These are phyloP conservation scores for Dusona sp. DNA, from an alignment of 2,888 invertebrate genomes.

Conservation along the genomic window DNA sequence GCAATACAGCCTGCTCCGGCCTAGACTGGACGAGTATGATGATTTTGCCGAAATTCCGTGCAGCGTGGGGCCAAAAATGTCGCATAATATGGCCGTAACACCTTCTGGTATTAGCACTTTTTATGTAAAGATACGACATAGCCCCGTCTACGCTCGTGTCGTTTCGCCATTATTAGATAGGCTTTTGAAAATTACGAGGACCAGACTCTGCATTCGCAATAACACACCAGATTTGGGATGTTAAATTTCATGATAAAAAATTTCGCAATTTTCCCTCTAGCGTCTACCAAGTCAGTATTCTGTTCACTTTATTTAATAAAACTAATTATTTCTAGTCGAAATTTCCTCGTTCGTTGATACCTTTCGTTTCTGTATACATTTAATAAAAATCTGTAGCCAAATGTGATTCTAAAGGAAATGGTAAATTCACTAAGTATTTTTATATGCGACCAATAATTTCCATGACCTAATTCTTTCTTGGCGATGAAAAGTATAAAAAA, in stretches of 20 bases:
- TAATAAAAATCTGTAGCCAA: neutral
- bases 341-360: neutral
- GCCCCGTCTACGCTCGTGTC: conserved; percentile 27
- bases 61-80: conserved; percentile 77
- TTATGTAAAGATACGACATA: conserved; percentile 77
- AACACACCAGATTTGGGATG: conserved; percentile 30
- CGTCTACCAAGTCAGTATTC: neutral
- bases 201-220: conserved; percentile 38
- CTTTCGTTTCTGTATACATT: too few species aligned
- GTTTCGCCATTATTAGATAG: conserved; percentile 77
- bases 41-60: conserved; percentile 73
- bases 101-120: conserved; percentile 82
- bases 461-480: too few species aligned
- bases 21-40: conserved; percentile 43
- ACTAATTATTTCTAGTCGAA: neutral
- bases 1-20: neutral
- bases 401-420: neutral
- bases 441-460: neutral
- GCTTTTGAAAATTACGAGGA: conserved; percentile 79
- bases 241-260: conserved; percentile 4
- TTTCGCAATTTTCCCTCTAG: neutral
- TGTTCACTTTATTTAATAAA: neutral
- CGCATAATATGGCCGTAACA: conserved; percentile 82
- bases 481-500: too few species aligned
- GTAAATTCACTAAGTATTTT: conserved; percentile 1